Percentiles rank a stretch among this genome's conserved stretches.
Conservation (phyloP, 2,113 vertebrate genomes). For the Corythaeola cristata region DNA sequence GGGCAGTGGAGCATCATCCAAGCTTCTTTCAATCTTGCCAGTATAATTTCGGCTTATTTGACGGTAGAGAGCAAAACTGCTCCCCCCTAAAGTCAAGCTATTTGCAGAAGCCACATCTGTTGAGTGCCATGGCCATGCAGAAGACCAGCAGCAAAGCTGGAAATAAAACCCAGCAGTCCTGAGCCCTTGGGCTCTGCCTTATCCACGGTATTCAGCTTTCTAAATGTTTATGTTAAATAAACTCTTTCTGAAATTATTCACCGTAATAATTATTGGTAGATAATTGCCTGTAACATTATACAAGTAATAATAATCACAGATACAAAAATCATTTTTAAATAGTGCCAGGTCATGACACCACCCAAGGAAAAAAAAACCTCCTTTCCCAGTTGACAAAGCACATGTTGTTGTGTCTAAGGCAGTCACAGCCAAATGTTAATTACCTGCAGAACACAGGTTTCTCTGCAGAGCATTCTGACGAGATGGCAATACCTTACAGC, state of each 20-base stretch:
- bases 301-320: background rate
- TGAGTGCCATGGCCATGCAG: background rate
- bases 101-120: background rate
- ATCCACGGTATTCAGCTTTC: background rate
- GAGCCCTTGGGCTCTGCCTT: background rate
- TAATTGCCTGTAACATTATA: background rate
- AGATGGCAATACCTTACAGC: rapidly evolving
- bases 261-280: background rate
- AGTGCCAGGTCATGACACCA: background rate
- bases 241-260: background rate
- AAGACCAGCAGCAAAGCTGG: background rate
- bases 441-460: background rate
- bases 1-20: background rate
- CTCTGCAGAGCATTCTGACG: background rate
- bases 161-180: background rate
- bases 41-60: constrained; percentile 9
- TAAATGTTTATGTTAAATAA: background rate
- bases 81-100: background rate
- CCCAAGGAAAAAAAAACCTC: background rate
- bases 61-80: background rate
- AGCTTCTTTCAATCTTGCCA: background rate
- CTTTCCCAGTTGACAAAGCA: background rate
- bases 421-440: background rate
- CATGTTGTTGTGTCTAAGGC: background rate
- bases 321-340: background rate